Base-by-base conservation (phyloP, 2,797 vertebrate species). In the Manis javanica region DNA sequence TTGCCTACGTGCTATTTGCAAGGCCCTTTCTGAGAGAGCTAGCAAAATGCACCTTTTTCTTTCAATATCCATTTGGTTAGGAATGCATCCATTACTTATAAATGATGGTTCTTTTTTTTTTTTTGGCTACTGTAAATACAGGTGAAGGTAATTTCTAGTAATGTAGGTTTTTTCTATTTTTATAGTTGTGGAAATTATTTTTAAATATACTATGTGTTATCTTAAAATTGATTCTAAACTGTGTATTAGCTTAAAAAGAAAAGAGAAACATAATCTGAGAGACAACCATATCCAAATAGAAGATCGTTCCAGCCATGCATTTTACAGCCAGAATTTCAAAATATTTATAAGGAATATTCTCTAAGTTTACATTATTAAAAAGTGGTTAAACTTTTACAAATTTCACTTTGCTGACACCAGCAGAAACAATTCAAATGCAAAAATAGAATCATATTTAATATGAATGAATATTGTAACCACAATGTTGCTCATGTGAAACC, bases 31-130 rank as follows among this genome's bases (percentile, higher is more conserved):
- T 78, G 61, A 96, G 95, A 91, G 63, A 93, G 72, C 72, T 94
- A 57, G 46, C 68, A 92, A 97, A 97, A 96, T 97, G 95, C 19
- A 87, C 78, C 68, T 95, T 96, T 96, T 95, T 61, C 95, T 96
- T 96, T 96, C 94, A 96, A 31, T 94, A 94, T 95, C 95, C 72
- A 92, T 96, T 97, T 96, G 90, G 95, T 96, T 94, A 97, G 93
- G 93, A 96, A 92, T 96, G 77, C 79, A 94, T 95, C 91, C 75
- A 90, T 97, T 97, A 93, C 34, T 91, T 96, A 85, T 37, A 97
- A 96, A 96, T 95, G 92, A 97, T 96, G 84, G 89, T 77, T 78
- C 42, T 64, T 18, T 82, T 57, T 3, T 84, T 75, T 78, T 66
- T 81, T 57, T 51, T 57, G 71, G 61, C 26, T 96, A 81, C 86